Percentiles rank a stretch among this genome's conserved stretches.
These are phyloP conservation scores for Cardiocondyla obscurior DNA, from an alignment of 1,140 invertebrate species.

Conservation along the genomic window DNA sequence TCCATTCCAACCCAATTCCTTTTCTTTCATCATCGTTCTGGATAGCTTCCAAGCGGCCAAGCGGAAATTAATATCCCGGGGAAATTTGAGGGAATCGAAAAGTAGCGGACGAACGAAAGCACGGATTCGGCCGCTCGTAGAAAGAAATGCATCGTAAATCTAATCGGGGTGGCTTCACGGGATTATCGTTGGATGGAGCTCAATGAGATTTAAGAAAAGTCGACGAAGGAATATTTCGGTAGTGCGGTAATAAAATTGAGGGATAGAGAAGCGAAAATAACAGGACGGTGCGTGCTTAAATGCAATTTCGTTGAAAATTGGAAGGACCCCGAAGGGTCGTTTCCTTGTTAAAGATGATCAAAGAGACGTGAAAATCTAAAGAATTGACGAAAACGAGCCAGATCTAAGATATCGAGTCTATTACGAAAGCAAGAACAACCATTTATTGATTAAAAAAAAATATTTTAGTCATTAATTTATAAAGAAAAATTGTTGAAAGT, in stretches of 20 bases:
- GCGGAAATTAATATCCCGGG: constrained; percentile 64
- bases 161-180: neutral
- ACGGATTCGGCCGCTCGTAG: neutral
- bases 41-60: constrained; percentile 49
- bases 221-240: constrained; percentile 4
- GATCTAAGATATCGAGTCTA: neutral
- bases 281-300: constrained; percentile 8
- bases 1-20: constrained; percentile 65
- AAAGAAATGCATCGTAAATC: constrained; percentile 22
- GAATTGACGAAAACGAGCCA: neutral
- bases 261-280: neutral
- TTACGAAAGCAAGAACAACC: neutral
- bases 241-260: neutral
- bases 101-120: constrained; percentile 22
- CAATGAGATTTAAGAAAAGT: constrained; percentile 20
- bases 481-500: neutral
- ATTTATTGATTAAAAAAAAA: neutral
- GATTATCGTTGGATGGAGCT: constrained; percentile 22
- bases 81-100: constrained; percentile 19
- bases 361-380: neutral
- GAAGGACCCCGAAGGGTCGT: neutral
- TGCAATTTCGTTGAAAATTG: constrained; percentile 23
- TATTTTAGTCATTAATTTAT: neutral
- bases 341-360: neutral
- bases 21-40: constrained; percentile 60